phyloP scores from a whole-genome alignment of 2,797 vertebrate species.

The Balearica regulorum region DNA sequence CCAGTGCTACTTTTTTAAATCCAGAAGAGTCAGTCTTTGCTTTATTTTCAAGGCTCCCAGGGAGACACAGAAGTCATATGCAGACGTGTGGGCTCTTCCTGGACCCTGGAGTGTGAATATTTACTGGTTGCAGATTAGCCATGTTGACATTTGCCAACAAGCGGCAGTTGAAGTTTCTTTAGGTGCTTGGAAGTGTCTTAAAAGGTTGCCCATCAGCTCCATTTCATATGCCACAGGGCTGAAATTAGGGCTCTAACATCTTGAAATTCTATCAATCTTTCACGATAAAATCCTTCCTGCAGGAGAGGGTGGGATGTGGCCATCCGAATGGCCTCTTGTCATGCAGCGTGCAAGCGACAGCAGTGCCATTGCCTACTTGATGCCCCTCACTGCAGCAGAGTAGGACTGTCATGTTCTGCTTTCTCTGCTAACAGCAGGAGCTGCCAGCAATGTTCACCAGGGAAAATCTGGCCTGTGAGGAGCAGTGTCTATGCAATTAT shows the following conservation, averaged over 20 bases:
- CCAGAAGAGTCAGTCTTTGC: background rate
- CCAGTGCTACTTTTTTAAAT: background rate
- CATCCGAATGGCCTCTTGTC: background rate
- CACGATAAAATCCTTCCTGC: background rate
- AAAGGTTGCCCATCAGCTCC: background rate
- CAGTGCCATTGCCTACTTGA: accelerated
- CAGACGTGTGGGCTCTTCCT: background rate
- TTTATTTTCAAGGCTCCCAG: background rate
- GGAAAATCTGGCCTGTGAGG: background rate
- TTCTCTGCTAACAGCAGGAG: background rate
- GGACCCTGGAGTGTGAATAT: background rate
- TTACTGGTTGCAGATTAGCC: background rate
- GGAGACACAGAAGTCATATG: background rate
- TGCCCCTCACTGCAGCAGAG: background rate
- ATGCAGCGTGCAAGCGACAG: accelerated
- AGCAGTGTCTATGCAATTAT: background rate
- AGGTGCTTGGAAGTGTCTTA: background rate
- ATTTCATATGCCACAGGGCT: background rate
- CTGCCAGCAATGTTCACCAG: background rate
- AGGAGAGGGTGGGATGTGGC: accelerated
- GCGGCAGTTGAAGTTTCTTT: background rate
- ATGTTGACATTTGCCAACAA: accelerated
- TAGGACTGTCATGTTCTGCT: background rate
- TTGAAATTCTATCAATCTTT: background rate
- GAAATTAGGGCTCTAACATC: background rate